phyloP scores from a whole-genome alignment of 1,140 invertebrate species.

The Neotoxoptera formosana region DNA sequence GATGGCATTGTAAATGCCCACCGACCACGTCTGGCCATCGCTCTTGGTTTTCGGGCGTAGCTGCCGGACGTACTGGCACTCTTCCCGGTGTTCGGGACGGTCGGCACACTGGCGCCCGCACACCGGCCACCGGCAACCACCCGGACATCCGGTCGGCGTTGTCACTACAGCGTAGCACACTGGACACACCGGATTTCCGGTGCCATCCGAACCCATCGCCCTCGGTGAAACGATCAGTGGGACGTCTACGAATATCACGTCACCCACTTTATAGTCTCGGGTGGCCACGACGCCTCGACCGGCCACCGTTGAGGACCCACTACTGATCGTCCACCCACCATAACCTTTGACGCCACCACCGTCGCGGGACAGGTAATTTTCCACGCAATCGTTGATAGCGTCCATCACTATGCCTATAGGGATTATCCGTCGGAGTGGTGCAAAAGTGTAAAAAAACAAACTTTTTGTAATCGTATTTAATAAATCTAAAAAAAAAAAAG shows the following conservation, averaged over 20 bases:
- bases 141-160: constrained; percentile 65
- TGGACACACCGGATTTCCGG: constrained; percentile 52
- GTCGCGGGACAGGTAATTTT: background rate
- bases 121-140: constrained; percentile 68
- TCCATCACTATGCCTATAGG: background rate
- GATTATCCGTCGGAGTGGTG: no score
- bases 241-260: constrained; percentile 73
- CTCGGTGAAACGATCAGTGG: constrained; percentile 70
- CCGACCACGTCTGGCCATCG: background rate
- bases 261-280: constrained; percentile 70
- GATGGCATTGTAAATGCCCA: constrained; percentile 6
- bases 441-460: background rate
- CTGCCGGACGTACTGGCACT: constrained; percentile 68
- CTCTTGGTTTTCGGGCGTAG: constrained; percentile 61
- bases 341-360: no score
- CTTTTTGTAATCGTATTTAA: background rate
- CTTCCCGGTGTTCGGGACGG: constrained; percentile 66
- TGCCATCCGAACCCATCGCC: background rate
- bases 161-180: constrained; percentile 38
- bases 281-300: constrained; percentile 74
- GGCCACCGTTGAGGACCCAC: constrained; percentile 64
- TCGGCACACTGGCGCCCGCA: constrained; percentile 70
- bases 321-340: background rate
- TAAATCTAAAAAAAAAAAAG: background rate
- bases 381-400: background rate